Evolutionary conservation across 2,113 vertebrate genomes (phyloP).

Genomic region (Pelusios castaneus): DNA sequence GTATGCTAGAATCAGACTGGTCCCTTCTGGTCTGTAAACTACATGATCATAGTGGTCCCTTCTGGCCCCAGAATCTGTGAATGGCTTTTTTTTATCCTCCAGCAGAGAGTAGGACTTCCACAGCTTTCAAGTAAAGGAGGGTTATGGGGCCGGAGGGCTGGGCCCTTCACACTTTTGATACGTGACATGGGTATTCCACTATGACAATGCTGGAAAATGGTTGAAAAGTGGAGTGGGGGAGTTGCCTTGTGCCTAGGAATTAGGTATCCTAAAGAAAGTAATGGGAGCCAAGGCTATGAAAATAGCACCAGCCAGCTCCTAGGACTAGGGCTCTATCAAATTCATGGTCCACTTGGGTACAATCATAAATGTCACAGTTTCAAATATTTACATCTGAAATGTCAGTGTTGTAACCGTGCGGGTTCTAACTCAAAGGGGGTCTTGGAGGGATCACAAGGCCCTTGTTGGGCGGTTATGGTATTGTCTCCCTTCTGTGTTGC

Average conservation of each 20-base stretch:
- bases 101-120: background rate
- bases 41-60: background rate
- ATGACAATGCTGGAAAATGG: background rate
- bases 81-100: background rate
- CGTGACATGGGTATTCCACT: background rate
- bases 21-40: background rate
- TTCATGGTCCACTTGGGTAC: too few species aligned
- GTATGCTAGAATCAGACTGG: background rate
- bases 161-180: background rate
- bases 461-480: too few species aligned
- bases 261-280: background rate
- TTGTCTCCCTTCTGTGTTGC: too few species aligned
- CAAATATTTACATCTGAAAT: too few species aligned
- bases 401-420: too few species aligned
- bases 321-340: too few species aligned
- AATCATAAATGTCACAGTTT: too few species aligned
- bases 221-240: background rate
- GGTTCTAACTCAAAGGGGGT: too few species aligned
- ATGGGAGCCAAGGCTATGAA: background rate
- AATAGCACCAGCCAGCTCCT: background rate
- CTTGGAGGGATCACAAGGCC: too few species aligned
- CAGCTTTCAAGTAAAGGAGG: background rate
- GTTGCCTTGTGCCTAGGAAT: background rate
- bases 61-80: background rate
- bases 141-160: background rate